Evolutionary conservation across 2,888 invertebrate genomes (phyloP), one percentile per base, ranked within the genome.

Genomic region (Sthenelais limicola): DNA sequence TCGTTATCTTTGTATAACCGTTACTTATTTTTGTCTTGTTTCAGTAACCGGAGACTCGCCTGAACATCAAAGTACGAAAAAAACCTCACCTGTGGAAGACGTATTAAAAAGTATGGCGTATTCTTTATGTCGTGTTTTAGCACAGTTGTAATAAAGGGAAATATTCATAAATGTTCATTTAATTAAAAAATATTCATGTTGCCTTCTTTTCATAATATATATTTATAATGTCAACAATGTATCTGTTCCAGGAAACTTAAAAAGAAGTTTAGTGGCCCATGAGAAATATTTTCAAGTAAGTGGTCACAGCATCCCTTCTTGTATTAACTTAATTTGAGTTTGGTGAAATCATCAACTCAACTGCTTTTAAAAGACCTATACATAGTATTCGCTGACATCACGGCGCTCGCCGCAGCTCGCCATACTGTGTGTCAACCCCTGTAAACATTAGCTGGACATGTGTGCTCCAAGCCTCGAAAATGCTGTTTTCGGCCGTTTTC

Each of bases 271-370:
- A 28, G 73, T 81, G 24, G 80, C 81, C 30, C 83, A 84, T 80
- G 82, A 83, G 54, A 79, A 75, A 51, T 84, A 82, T 74, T 82
- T 81, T 68, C 80, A 82, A 80, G 84, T 83, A 72, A 12, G 67
- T 62, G 9, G 12, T 43, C 9, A 12, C 43, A 43, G 12, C 43
- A 12, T 9, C 9, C 9, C 43, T 12, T 12, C 18, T 12, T 43
- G 43, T 43, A 9, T 43, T 43, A 47, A 18, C 21, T 67, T 21
- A 7, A 18, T 12, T 28, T 28, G 9, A 12, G 33, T 68, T 9
- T 68, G n/a, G 54, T 24, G 7, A 7, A 43, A 43, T 12, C 18
- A 12, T 18, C 9, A 43, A 43, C 43, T n/a, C n/a, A n/a, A n/a
- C n/a, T n/a, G n/a, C n/a, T n/a, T n/a, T n/a, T n/a, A n/a, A n/a